Base-by-base conservation (phyloP, 35 echinoderm and acorn worm genomes). In the Stichopus chloronotus region DNA sequence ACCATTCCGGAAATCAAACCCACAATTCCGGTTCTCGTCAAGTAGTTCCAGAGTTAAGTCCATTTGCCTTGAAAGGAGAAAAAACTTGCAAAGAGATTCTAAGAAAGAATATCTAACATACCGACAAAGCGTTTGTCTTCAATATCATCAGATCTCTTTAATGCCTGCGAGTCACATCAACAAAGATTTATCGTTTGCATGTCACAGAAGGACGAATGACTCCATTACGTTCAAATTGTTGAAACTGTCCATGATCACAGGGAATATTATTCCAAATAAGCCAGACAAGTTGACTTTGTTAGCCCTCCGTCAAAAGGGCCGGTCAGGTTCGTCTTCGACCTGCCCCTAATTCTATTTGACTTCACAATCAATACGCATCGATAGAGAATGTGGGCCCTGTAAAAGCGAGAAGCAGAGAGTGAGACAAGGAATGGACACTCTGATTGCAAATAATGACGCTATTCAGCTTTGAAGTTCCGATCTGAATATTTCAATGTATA, bases 331-430 rank as follows among this genome's bases (percentile, higher is more conserved):
- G 8, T 58, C 58, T 57, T 58, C 54, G 8, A 85, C 19, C 55
- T 85, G 55, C 58, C 55, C 55, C 19, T 85, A 21, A 85, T 58
- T 85, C 52, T 85, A 85, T 85, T 57, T 85, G 82, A 85, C 82
- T 85, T 58, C 57, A 20, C 17, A 58, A 85, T 85, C 82, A 55
- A 85, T 85, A 85, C 82, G 58, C 24, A 85, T 85, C 82, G 57
- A 85, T 85, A 85, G 57, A 43, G 30, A 58, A 58, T 11, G 57
- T 85, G 55, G 55, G 82, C 55, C 82, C 55, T 58, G 7, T 5
- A 58, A 85, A 85, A 23, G 54, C 56, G 19, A 16, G 8, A 71
- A 11, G 65, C 11, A 2, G 11, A 71, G 4, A 71, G 8, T 68
- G 65, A 13, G 65, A 43, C 65, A 71, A n/a, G 65, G 65, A 71